These are phyloP conservation scores for Geotrupes spiniger DNA, from an alignment of 2,888 invertebrate species.

Conservation along the genomic window DNA sequence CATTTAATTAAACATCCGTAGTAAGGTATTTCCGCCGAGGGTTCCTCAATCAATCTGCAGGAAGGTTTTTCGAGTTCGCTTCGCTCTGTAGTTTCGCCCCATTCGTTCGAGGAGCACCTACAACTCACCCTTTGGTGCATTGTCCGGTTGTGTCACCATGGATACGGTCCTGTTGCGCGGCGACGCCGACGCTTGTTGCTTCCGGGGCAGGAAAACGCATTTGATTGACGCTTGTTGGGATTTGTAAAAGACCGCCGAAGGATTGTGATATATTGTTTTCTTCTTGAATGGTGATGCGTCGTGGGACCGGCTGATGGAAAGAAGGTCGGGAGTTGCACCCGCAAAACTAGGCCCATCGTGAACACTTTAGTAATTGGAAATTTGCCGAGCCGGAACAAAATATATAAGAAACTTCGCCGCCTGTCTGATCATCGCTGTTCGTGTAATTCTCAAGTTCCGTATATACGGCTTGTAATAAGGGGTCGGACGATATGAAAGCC, in stretches of 20 bases:
- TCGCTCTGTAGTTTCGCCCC: slow-evolving; percentile 21
- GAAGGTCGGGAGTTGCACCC: slow-evolving; percentile 34
- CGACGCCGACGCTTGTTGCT: slow-evolving; percentile 31
- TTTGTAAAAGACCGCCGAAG: slow-evolving; percentile 24
- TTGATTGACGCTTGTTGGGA: slow-evolving; percentile 30
- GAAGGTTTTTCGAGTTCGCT: slow-evolving; percentile 16
- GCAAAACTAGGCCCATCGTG: slow-evolving; percentile 30
- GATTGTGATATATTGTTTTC: slow-evolving; percentile 31
- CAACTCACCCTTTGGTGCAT: slow-evolving; percentile 24
- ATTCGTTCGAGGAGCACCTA: slow-evolving; percentile 18
- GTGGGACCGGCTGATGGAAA: slow-evolving; percentile 41
- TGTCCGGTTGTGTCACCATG: slow-evolving; percentile 31
- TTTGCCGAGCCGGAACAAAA: slow-evolving; percentile 47
- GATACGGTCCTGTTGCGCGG: slow-evolving; percentile 29
- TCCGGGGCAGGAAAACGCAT: slow-evolving; percentile 21
- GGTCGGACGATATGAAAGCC: slow-evolving; percentile 20
- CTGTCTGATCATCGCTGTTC: slow-evolving; percentile 36
- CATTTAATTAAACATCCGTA: slow-evolving; percentile 36
- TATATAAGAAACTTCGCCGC: slow-evolving; percentile 46
- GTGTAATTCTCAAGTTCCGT: slow-evolving; percentile 30
- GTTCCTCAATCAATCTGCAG: slow-evolving; percentile 22
- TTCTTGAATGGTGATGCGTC: slow-evolving; percentile 30
- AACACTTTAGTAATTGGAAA: slow-evolving; percentile 48
- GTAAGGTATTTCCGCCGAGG: slow-evolving; percentile 20
- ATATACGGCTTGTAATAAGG: background rate